Base-by-base conservation (phyloP, 2,113 vertebrate genomes). In the Ctenomys sociabilis region DNA sequence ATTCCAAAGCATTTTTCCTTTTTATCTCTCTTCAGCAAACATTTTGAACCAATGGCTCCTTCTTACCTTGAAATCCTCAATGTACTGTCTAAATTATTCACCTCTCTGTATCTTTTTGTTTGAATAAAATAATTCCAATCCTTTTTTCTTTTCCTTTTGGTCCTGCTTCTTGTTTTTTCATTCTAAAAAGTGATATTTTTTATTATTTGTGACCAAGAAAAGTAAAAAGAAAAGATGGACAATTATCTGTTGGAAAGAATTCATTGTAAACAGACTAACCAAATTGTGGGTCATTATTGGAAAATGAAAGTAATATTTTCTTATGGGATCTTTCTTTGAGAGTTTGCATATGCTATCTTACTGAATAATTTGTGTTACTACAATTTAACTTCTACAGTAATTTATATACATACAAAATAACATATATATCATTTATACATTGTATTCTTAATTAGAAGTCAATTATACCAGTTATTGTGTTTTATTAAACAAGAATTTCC, bases 161-260 rank as follows among this genome's bases (percentile, higher is more conserved):
- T 95, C 54, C 73, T 95, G 66, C 72, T 73, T 70, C 52, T 95
- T 93, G 32, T 85, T 95, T 94, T 94, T 97, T 73, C 13, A 43
- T 94, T 93, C 59, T 89, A 84, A 93, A 59, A 66, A 88, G 52
- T 92, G 13, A 73, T 80, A 84, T 32, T 94, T 94, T 75, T 88
- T 14, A 64, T 80, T 9, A 90, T 88, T 93, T 93, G 59, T 97
- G 63, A 96, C 32, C 63, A 94, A 96, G 64, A 88, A 80, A 96
- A 96, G 75, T 40, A 83, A 88, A 93, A 97, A 92, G 90, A 93
- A 97, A 97, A 81, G 73, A 91, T 66, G 30, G 61, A 77, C 43
- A 81, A 94, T 96, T 97, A 93, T 95, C 96, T 96, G 49, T 91
- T 94, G 57, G 57, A 88, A 96, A 93, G 54, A 72, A 61, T 85